phyloP scores from a whole-genome alignment of 2,797 vertebrate genomes.

The Coccyzus lansbergi region DNA sequence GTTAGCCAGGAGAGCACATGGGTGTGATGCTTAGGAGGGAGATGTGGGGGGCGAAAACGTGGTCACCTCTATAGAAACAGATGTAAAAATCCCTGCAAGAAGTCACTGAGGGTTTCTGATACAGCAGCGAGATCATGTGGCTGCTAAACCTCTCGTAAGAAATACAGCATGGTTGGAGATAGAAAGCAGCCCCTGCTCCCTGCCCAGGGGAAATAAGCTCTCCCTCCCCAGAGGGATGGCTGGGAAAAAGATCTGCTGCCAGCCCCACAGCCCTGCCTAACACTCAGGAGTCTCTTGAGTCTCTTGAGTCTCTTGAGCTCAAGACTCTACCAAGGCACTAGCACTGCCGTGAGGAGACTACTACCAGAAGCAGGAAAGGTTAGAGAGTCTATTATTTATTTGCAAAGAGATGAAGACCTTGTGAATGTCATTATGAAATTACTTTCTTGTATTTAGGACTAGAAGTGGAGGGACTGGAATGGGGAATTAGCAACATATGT shows the following conservation, averaged over 20 bases:
- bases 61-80: background rate
- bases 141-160: background rate
- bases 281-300: fast-evolving
- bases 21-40: background rate
- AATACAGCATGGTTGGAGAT: background rate
- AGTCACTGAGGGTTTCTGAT: background rate
- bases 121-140: background rate
- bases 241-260: background rate
- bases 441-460: background rate
- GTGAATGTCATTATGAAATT: background rate
- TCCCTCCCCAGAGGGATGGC: background rate
- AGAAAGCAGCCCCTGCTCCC: background rate
- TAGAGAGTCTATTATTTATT: background rate
- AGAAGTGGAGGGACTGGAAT: background rate
- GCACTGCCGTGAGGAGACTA: background rate
- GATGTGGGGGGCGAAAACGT: background rate
- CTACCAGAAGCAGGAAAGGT: background rate
- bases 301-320: fast-evolving
- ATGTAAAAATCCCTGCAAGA: background rate
- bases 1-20: fast-evolving
- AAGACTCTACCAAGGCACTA: background rate
- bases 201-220: background rate
- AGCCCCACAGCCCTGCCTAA: background rate
- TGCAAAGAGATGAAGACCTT: background rate
- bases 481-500: background rate